Base-by-base conservation (phyloP, 2,797 vertebrate species). In the Enteromius radiatus region DNA sequence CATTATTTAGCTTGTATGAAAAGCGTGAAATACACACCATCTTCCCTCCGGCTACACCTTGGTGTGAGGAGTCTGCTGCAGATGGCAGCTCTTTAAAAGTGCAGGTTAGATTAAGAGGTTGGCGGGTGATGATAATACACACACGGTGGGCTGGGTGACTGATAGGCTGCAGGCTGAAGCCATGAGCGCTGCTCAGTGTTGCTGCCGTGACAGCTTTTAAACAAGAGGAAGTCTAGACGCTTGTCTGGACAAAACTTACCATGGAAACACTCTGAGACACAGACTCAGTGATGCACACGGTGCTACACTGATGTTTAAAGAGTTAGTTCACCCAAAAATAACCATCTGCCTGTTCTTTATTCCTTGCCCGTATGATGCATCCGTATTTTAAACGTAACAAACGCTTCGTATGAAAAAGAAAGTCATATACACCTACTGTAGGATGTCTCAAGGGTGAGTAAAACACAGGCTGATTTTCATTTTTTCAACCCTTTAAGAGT, bases 101-200 rank as follows among this genome's bases (percentile, higher is more conserved):
- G 28, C 47, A 31, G 82, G 63, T 64, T 84, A 73, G 65, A 85
- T 85, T 78, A 71, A 61, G 76, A 77, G 43, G 28, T 84, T 69
- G 33, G 38, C 26, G 80, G 84, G 67, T 80, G 63, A 76, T 54
- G 86, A 84, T 79, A 69, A 81, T 47, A 69, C 19, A 61, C 52
- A 78, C 31, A 26, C 19, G 33, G 54, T 61, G 45, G 69, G 69
- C 65, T n/a, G 9, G 7, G 61, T 56, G 64, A 78, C 17, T 85
- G 86, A 86, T 83, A 86, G 82, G 82, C 69, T 76, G 59, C 59
- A 78, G 74, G 52, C 68, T 15, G 47, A 43, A 23, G 7, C 7
- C 28, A 43, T 49, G 52, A 65, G 36, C 15, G 6, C 19, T 6
- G 17, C 23, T 54, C 67, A 85, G 78, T 71, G 14, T 26, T 52